Evolutionary conservation across 2,888 invertebrate genomes (phyloP), one percentile per base, ranked within the genome.

Genomic region (Chymomyza caudatula): DNA sequence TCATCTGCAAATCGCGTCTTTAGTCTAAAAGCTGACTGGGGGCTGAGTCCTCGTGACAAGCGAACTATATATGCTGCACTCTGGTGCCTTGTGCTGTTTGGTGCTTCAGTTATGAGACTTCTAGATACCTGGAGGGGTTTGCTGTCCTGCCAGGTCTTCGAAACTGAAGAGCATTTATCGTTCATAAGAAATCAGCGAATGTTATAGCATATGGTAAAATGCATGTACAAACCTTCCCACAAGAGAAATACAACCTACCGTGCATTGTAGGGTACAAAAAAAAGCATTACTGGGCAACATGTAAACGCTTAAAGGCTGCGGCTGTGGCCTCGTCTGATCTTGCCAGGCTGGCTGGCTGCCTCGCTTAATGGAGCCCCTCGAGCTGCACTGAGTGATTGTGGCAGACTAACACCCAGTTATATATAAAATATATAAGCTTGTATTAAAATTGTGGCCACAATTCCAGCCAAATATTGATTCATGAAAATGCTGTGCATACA

Each of bases 401-500:
- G 29, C 29, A 37, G 29, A 11, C 29, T 37, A 4, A 37, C 25
- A 25, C 25, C 6, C 3, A 37, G 2, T 4, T 11, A 29, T 8
- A 37, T 11, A 1, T 11, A 11, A 11, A 29, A 37, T 11, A 11
- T 37, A 8, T 11, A 11, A 37, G 3, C 29, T 65, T n/a, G n/a
- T n/a, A n/a, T n/a, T n/a, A n/a, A 11, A 74, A 66, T 62, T 74
- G 54, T 29, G 61, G 2, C 15, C 47, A 73, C 62, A 77, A 65
- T 77, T 69, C 67, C 67, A 70, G 68, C 73, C 76, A 78, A 84
- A 73, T 79, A 79, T 79, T 84, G 84, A 79, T 79, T 83, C 65
- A 57, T 56, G 19, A 13, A 37, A 37, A 37, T 11, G 29, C 29
- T 37, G 8, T 37, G n/a, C n/a, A n/a, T n/a, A n/a, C n/a, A n/a